Conservation (phyloP, 2,113 vertebrate species). For the Coptodon rendalli region DNA sequence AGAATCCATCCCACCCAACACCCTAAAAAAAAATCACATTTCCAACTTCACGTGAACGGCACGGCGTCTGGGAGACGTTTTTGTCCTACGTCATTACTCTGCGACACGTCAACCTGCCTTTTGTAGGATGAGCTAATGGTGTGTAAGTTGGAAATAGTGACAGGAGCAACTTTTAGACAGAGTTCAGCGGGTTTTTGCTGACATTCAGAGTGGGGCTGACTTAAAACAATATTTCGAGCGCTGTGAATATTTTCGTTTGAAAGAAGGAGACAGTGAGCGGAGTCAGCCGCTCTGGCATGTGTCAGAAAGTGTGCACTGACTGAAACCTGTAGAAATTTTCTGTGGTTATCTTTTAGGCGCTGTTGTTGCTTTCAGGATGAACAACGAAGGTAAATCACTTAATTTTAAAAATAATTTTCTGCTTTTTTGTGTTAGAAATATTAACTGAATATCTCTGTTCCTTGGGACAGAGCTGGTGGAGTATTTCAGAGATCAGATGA, state of each 20-base stretch:
- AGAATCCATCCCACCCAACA: not conserved
- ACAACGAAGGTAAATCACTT: conserved; percentile 58
- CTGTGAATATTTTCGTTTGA: not conserved
- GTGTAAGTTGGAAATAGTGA: not conserved
- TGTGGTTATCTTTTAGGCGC: not conserved
- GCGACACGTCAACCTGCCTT: conserved; percentile 31
- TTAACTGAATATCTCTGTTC: not conserved
- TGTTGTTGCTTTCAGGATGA: conserved; percentile 33
- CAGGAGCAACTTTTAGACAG: not conserved
- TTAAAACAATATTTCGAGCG: too few species aligned
- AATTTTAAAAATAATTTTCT: fast-evolving
- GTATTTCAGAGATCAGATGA: conserved; percentile 86
- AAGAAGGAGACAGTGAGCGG: not conserved
- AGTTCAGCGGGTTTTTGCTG: fast-evolving
- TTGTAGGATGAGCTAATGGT: not conserved
- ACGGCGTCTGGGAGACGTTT: not conserved
- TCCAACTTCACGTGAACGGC: not conserved
- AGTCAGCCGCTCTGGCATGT: not conserved
- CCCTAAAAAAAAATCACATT: not conserved
- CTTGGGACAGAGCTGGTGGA: conserved; percentile 80
- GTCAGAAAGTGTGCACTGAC: not conserved
- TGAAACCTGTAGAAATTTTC: not conserved
- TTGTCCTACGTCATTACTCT: conserved; percentile 23
- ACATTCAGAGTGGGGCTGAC: fast-evolving
- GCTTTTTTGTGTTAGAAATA: not conserved